Percentiles rank a stretch among this genome's conserved stretches.
Conservation (phyloP, 2,888 invertebrate genomes). For the Hermaeophaga mercurialis region DNA sequence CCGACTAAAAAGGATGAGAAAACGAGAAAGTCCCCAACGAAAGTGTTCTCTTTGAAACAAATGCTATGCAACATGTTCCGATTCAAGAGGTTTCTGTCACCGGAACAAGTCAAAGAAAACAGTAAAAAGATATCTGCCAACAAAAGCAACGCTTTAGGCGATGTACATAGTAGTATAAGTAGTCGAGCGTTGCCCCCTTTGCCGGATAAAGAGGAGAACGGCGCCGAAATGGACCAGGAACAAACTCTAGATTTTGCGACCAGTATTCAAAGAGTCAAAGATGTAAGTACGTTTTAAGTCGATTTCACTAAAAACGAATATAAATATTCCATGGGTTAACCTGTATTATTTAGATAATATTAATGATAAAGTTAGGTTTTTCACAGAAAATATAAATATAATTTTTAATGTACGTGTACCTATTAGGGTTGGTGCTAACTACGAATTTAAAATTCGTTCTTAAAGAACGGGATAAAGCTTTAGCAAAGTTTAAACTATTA, state of each 20-base stretch:
- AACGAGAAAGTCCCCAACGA: conserved; percentile 67
- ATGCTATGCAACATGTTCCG: conserved; percentile 84
- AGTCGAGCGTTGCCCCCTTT: conserved; percentile 72
- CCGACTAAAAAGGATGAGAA: conserved; percentile 55
- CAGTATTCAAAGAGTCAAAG: conserved; percentile 92
- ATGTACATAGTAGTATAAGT: conserved; percentile 62
- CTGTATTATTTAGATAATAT: too few species aligned
- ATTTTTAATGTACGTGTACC: too few species aligned
- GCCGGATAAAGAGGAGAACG: conserved; percentile 54
- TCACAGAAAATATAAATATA: too few species aligned
- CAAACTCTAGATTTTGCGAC: conserved; percentile 81
- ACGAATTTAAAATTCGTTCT: too few species aligned
- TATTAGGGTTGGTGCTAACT: too few species aligned
- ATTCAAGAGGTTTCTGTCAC: conserved; percentile 65
- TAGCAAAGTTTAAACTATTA: too few species aligned
- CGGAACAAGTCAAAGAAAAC: conserved; percentile 49
- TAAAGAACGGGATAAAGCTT: too few species aligned
- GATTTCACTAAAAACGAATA: too few species aligned
- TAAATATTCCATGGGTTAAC: too few species aligned
- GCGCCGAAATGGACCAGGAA: conserved; percentile 46
- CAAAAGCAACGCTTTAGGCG: conserved; percentile 50
- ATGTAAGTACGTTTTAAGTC: conserved; percentile 72
- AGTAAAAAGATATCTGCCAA: conserved; percentile 32
- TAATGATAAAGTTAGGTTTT: too few species aligned
- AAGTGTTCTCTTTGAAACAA: conserved; percentile 78